phyloP scores from a whole-genome alignment of 1,140 invertebrate genomes.

The Drosophila kikkawai region DNA sequence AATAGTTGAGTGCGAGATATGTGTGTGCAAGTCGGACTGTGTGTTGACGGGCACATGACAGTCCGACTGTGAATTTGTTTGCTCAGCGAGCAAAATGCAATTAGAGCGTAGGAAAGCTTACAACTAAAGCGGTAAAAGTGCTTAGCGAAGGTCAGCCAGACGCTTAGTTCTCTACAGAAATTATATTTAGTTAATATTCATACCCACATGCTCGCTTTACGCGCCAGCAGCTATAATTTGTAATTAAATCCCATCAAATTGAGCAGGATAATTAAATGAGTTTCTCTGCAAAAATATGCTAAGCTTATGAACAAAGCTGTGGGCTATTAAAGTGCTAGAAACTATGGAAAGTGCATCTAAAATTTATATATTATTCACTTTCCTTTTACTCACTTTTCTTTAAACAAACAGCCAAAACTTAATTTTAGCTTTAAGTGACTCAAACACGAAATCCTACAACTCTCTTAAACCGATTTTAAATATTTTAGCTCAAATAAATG shows the following conservation, averaged over 20 bases:
- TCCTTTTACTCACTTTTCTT: neutral
- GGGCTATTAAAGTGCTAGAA: neutral
- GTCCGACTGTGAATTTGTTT: constrained; percentile 21
- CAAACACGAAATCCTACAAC: neutral
- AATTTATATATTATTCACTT: neutral
- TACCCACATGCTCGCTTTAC: neutral
- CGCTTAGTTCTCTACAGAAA: neutral
- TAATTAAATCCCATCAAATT: constrained; percentile 30
- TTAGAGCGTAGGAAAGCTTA: constrained; percentile 33
- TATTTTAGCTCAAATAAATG: constrained; percentile 3
- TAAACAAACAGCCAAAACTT: neutral
- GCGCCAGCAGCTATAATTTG: constrained; percentile 24
- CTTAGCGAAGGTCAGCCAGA: constrained; percentile 2
- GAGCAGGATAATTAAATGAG: constrained; percentile 29
- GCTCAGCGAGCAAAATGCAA: constrained; percentile 41
- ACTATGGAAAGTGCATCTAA: neutral
- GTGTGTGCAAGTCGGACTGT: constrained; percentile 12
- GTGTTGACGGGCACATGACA: constrained; percentile 41
- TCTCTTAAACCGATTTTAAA: neutral
- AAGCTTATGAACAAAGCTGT: constrained; percentile 1
- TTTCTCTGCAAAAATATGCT: constrained; percentile 18
- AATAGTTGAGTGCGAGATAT: constrained; percentile 51
- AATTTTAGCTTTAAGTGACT: neutral
- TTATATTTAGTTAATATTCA: constrained; percentile 18
- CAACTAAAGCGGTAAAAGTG: constrained; percentile 11